phyloP scores from a whole-genome alignment of 2,113 vertebrate genomes.

The Bubo bubo region DNA sequence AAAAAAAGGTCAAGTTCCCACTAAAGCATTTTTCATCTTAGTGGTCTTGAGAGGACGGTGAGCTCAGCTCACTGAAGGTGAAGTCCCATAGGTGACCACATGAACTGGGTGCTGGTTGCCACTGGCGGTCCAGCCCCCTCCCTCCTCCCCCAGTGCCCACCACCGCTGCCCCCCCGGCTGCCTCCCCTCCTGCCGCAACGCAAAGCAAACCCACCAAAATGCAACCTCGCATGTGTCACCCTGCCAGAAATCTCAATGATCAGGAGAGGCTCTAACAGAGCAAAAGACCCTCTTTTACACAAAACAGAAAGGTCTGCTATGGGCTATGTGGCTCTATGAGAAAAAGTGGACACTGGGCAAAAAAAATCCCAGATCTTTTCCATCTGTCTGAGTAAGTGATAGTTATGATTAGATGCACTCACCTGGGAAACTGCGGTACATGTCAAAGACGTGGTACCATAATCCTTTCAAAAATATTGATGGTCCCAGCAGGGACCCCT shows the following conservation, averaged over 20 bases:
- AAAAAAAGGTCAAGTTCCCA: conserved; percentile 19
- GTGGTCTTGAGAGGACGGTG: neutral
- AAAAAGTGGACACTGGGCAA: neutral
- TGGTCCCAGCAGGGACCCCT: neutral
- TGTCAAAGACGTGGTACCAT: fast-evolving
- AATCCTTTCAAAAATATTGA: neutral
- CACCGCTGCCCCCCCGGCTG: fast-evolving
- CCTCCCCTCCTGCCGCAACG: neutral
- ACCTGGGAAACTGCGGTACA: neutral
- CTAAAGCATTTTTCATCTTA: neutral
- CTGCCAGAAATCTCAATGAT: neutral
- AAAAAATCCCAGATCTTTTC: neutral
- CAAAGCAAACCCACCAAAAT: neutral
- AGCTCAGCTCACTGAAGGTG: neutral
- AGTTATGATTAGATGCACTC: neutral
- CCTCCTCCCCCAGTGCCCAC: neutral
- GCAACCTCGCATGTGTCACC: fast-evolving
- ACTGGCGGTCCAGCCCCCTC: fast-evolving
- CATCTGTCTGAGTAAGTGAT: neutral
- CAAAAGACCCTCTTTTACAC: neutral
- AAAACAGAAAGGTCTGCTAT: neutral
- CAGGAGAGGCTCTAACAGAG: neutral
- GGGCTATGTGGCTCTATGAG: neutral
- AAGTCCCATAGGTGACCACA: neutral
- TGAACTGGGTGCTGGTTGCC: neutral